Percentiles rank a stretch among this genome's conserved stretches.
Evolutionary conservation across 2,797 vertebrate species (phyloP).

Genomic region (Carcharodon carcharias): DNA sequence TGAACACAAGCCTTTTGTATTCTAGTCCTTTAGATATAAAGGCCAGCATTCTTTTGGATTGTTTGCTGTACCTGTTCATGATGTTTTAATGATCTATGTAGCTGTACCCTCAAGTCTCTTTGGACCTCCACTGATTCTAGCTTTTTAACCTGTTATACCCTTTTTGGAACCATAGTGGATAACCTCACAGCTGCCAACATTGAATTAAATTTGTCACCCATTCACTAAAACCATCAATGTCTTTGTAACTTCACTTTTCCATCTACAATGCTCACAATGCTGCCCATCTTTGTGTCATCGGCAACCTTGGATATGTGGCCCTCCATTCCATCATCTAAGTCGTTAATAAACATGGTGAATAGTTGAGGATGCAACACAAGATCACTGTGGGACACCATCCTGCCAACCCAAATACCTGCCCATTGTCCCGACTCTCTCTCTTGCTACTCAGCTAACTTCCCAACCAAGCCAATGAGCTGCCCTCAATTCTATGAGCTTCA

Average conservation of each 20-base stretch:
- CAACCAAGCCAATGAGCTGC: background rate
- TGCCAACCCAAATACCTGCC: background rate
- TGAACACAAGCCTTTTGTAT: background rate
- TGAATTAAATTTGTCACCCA: background rate
- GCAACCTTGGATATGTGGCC: background rate
- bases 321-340: background rate
- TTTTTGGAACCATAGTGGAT: background rate
- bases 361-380: too few relatives aligned
- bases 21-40: background rate
- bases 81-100: too few relatives aligned
- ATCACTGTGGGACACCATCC: background rate
- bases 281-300: background rate
- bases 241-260: background rate
- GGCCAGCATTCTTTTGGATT: background rate
- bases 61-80: background rate
- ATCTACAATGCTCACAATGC: background rate
- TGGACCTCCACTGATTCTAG: background rate
- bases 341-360: too few relatives aligned
- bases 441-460: background rate
- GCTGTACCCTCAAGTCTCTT: background rate
- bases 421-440: background rate
- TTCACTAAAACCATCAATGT: background rate
- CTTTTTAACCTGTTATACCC: background rate
- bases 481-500: background rate
- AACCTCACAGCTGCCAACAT: background rate